Evolutionary conservation across 2,888 invertebrate species (phyloP).

Genomic region (Ceriagrion tenellum): DNA sequence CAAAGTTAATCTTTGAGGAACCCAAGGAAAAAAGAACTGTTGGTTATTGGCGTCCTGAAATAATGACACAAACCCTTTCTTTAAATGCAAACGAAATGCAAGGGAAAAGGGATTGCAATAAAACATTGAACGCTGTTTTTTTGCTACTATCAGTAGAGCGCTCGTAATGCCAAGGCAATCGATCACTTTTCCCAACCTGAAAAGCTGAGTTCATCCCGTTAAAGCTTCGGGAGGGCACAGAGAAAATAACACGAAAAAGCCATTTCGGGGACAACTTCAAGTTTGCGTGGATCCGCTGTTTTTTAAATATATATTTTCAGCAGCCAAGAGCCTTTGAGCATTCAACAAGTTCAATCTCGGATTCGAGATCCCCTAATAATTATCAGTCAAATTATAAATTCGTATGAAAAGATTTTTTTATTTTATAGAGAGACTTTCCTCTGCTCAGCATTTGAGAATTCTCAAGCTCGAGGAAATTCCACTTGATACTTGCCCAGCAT

Average conservation of each 20-base stretch:
- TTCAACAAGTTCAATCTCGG: neutral
- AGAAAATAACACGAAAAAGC: neutral
- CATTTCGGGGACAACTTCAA: neutral
- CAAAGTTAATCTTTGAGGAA: too few relatives aligned
- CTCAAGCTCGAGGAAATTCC: too few relatives aligned
- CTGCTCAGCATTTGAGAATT: neutral
- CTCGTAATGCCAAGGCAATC: neutral
- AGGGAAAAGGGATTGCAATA: neutral
- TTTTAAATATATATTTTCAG: neutral
- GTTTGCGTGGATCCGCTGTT: neutral
- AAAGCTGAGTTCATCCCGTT: neutral
- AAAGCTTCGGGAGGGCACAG: neutral
- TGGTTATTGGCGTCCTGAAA: too few relatives aligned
- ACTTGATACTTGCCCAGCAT: too few relatives aligned
- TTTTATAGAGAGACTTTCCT: neutral
- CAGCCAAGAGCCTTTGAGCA: neutral
- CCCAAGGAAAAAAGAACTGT: too few relatives aligned
- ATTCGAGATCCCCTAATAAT: neutral
- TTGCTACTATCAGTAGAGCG: neutral
- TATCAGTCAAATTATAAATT: neutral
- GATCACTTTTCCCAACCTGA: neutral
- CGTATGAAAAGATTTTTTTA: neutral
- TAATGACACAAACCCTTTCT: neutral
- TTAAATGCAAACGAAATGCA: neutral
- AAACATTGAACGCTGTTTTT: neutral